A percentile compares a stretch with the other conserved stretches of the same genome.
phyloP scores from a whole-genome alignment of 2,888 invertebrate species.

The Elmis aenea region DNA sequence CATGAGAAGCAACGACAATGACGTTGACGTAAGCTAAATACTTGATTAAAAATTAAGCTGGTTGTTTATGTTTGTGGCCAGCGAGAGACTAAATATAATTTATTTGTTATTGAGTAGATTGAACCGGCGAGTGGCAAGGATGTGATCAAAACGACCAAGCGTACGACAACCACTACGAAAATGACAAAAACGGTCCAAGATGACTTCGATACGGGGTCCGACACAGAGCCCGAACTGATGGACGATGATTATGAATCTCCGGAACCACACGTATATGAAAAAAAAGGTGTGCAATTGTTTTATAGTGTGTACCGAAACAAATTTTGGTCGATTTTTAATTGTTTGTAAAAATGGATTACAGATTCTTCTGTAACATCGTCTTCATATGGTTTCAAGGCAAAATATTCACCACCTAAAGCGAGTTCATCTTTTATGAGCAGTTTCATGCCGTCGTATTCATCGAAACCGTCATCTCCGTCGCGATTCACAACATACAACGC shows the following conservation, averaged over 20 bases:
- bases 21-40: too few relatives aligned
- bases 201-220: conserved; percentile 66
- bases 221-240: conserved; percentile 58
- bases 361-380: conserved; percentile 3
- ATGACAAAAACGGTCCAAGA: conserved; percentile 49
- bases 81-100: not conserved
- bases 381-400: not conserved
- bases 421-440: not conserved
- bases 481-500: conserved; percentile 35
- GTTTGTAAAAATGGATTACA: too few relatives aligned
- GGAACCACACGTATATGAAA: too few relatives aligned
- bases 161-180: conserved; percentile 51
- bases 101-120: too few relatives aligned
- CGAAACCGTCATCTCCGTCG: not conserved
- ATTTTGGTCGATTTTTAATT: too few relatives aligned
- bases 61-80: too few relatives aligned
- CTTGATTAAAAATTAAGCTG: too few relatives aligned
- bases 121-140: conserved; percentile 5
- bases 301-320: too few relatives aligned
- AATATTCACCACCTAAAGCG: not conserved
- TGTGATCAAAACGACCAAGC: conserved; percentile 12
- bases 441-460: not conserved
- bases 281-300: conserved; percentile 5
- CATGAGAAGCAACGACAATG: conserved; percentile 7
- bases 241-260: conserved; percentile 31